Evolutionary conservation across 2,888 invertebrate species (phyloP).

Genomic region (Microctonus hyperodae): DNA sequence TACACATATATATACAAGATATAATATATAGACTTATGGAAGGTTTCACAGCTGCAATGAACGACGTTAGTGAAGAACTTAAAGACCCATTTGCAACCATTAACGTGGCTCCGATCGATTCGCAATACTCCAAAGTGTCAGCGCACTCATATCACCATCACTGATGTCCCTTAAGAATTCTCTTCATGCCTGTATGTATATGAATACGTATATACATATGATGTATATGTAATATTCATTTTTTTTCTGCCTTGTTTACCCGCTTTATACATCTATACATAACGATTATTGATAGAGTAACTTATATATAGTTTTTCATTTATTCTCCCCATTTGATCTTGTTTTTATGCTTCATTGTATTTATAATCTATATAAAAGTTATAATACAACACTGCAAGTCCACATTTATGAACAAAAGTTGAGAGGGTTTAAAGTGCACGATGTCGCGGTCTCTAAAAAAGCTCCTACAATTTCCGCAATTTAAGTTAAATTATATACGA

Average conservation of each 20-base stretch:
- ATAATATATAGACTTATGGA: slow-evolving; percentile 9
- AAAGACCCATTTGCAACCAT: slow-evolving; percentile 45
- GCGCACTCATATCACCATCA: slow-evolving; percentile 15
- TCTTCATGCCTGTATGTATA: neutral
- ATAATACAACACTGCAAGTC: neutral
- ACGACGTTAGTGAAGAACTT: slow-evolving; percentile 18
- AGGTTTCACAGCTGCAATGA: slow-evolving; percentile 16
- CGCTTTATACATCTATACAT: neutral
- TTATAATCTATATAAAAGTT: neutral
- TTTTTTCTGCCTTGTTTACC: neutral
- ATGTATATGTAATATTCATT: neutral
- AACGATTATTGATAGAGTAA: neutral
- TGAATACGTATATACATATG: neutral
- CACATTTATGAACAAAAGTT: neutral
- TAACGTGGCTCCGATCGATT: slow-evolving; percentile 51
- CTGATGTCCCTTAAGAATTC: neutral
- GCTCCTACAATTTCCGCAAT: neutral
- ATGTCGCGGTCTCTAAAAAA: neutral
- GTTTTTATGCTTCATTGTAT: neutral
- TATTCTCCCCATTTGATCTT: neutral
- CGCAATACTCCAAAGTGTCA: slow-evolving; percentile 41
- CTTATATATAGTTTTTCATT: neutral
- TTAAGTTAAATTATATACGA: slow-evolving; percentile 12
- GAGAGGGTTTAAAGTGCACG: neutral
- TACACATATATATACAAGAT: no score